Evolutionary conservation across 92 coral and sea anemone species (phyloP).

Genomic region (Porites rus): DNA sequence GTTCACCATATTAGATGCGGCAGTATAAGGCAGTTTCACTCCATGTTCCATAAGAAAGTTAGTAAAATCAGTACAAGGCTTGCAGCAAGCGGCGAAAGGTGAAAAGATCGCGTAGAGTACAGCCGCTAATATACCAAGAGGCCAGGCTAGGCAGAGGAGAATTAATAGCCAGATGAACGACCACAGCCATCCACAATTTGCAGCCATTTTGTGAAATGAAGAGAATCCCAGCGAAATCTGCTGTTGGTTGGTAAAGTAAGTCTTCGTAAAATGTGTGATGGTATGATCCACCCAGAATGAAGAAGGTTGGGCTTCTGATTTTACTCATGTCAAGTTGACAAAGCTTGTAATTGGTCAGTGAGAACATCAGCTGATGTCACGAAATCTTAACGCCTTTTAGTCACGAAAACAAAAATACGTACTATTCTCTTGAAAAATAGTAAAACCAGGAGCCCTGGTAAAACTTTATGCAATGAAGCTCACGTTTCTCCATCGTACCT

Average conservation of each 20-base stretch:
- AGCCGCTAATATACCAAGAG: slow-evolving; percentile 91
- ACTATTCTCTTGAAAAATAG: no score
- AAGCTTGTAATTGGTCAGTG: background rate
- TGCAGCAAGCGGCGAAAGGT: slow-evolving; percentile 96
- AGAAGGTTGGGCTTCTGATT: slow-evolving; percentile 1
- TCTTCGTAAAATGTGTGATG: background rate
- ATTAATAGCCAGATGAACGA: slow-evolving; percentile 86
- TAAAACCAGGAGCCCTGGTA: no score
- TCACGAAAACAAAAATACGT: background rate
- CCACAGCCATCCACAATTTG: slow-evolving; percentile 96
- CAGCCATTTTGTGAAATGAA: slow-evolving; percentile 53
- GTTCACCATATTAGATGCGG: slow-evolving; percentile 93
- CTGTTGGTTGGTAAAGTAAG: background rate
- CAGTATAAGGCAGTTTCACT: slow-evolving; percentile 85
- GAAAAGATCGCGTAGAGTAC: slow-evolving; percentile 93
- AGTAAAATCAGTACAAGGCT: slow-evolving; percentile 83
- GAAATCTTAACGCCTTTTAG: background rate
- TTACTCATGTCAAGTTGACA: background rate
- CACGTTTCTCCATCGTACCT: no score
- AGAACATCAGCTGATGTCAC: slow-evolving; percentile 37
- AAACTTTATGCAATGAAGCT: no score
- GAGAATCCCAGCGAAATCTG: background rate
- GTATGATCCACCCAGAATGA: slow-evolving; percentile 21
- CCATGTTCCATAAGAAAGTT: slow-evolving; percentile 85
- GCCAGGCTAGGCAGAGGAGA: slow-evolving; percentile 91